Conservation (phyloP, 2,888 invertebrate species). For the Malacosoma neustria region DNA sequence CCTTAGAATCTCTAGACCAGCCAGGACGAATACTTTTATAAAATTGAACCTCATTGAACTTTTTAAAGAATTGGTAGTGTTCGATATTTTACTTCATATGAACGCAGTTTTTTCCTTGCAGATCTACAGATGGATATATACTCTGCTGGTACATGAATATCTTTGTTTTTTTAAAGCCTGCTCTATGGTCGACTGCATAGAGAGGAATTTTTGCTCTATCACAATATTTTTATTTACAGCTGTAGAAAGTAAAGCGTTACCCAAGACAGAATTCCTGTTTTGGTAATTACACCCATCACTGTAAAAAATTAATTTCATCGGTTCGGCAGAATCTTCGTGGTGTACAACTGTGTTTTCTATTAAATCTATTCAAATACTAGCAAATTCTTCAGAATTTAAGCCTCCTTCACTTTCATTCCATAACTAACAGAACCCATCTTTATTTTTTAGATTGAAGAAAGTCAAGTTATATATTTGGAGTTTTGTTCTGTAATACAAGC, state of each 20-base stretch:
- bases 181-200: too few relatives aligned
- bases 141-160: too few relatives aligned
- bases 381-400: slow-evolving; percentile 12
- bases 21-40: too few relatives aligned
- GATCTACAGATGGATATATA: too few relatives aligned
- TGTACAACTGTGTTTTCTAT: slow-evolving; percentile 5
- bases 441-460: slow-evolving; percentile 8
- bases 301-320: slow-evolving; percentile 6
- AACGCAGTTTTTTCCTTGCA: too few relatives aligned
- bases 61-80: too few relatives aligned
- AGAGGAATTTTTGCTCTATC: slow-evolving; percentile 13
- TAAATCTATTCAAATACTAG: slow-evolving; percentile 7
- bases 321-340: background rate
- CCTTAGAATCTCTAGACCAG: too few relatives aligned
- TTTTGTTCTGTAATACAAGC: slow-evolving; percentile 12
- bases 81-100: too few relatives aligned
- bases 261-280: slow-evolving; percentile 13
- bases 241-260: slow-evolving; percentile 13
- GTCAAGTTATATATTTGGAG: slow-evolving; percentile 10
- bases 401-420: slow-evolving; percentile 14
- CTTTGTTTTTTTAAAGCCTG: too few relatives aligned
- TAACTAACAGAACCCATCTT: slow-evolving; percentile 11
- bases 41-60: too few relatives aligned
- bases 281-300: slow-evolving; percentile 13
- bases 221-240: slow-evolving; percentile 12